Conservation (phyloP, 1,140 invertebrate genomes). For the Solenopsis fugax region DNA sequence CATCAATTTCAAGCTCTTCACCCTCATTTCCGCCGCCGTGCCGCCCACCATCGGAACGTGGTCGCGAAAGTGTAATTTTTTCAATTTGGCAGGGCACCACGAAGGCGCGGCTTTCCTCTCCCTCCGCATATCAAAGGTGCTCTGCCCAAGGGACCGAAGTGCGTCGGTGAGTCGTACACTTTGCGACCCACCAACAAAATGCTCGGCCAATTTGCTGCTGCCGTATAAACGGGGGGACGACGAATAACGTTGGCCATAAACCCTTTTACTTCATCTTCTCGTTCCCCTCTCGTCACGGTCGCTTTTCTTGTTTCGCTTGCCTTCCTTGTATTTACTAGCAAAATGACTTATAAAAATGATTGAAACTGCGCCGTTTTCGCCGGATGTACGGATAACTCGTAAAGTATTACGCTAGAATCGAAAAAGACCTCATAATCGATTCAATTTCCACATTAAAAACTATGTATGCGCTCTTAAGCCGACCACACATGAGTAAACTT, state of each 20-base stretch:
- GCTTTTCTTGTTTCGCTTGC: neutral
- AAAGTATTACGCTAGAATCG: neutral
- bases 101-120: neutral
- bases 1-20: constrained; percentile 57
- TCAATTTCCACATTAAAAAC: neutral
- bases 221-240: constrained; percentile 13
- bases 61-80: constrained; percentile 49
- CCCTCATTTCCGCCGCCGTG: constrained; percentile 32
- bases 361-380: neutral
- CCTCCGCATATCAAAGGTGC: neutral
- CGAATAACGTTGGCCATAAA: constrained; percentile 19
- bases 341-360: constrained; percentile 12
- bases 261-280: neutral
- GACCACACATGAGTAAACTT: no score
- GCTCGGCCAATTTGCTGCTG: constrained; percentile 42
- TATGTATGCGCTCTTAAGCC: no score
- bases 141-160: neutral
- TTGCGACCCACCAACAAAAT: constrained; percentile 14
- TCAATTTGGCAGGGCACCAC: constrained; percentile 47
- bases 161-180: constrained; percentile 6
- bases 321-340: constrained; percentile 31
- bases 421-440: neutral
- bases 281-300: neutral
- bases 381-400: neutral
- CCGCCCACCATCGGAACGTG: constrained; percentile 34